phyloP scores from a whole-genome alignment of 2,888 invertebrate genomes.

The Aleiodes alternator region DNA sequence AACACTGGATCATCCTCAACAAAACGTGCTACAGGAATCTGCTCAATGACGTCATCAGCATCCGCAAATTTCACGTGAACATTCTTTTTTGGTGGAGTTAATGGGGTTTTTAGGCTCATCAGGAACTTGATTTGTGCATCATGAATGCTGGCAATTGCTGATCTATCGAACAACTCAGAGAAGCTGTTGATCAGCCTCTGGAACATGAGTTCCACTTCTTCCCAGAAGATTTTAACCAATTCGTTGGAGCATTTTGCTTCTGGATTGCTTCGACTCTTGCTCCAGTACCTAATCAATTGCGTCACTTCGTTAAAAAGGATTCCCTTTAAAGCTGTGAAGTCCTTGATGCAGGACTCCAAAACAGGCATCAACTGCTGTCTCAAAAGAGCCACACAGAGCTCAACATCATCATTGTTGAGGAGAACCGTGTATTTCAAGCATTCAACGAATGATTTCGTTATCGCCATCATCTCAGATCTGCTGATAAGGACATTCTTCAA shows the following conservation, averaged over 20 bases:
- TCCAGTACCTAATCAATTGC: slow-evolving; percentile 79
- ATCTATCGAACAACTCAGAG: slow-evolving; percentile 53
- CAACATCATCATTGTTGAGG: slow-evolving; percentile 75
- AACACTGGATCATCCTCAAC: slow-evolving; percentile 71
- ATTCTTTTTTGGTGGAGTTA: slow-evolving; percentile 74
- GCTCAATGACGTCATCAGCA: slow-evolving; percentile 58
- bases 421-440: slow-evolving; percentile 82
- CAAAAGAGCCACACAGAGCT: slow-evolving; percentile 74
- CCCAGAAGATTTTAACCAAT: slow-evolving; percentile 74
- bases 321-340: slow-evolving; percentile 73
- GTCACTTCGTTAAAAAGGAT: slow-evolving; percentile 77
- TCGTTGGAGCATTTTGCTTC: slow-evolving; percentile 68
- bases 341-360: slow-evolving; percentile 76
- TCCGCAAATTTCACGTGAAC: slow-evolving; percentile 78
- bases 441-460: slow-evolving; percentile 84
- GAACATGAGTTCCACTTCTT: slow-evolving; percentile 69
- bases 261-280: slow-evolving; percentile 73
- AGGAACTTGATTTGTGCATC: slow-evolving; percentile 76
- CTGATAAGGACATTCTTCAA: slow-evolving; percentile 79
- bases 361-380: slow-evolving; percentile 74
- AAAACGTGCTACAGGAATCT: slow-evolving; percentile 41
- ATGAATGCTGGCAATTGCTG: slow-evolving; percentile 49
- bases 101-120: slow-evolving; percentile 74
- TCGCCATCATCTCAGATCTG: slow-evolving; percentile 82
- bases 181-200: slow-evolving; percentile 59